Base-by-base conservation (phyloP, 1,140 invertebrate species). In the Parasteatoda tepidariorum region DNA sequence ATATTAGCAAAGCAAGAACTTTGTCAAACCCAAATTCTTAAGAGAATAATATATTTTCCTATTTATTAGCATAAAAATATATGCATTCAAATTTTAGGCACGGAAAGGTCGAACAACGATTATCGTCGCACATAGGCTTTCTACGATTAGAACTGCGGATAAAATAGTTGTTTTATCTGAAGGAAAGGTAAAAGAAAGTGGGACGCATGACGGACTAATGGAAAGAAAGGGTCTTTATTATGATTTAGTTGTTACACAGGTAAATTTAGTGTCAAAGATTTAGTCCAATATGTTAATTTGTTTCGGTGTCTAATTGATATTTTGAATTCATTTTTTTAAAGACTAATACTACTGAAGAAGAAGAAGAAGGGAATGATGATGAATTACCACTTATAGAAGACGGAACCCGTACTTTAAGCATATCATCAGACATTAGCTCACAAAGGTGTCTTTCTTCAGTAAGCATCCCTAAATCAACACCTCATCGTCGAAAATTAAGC, bases 121-220 rank as follows among this genome's bases (percentile, higher is more conserved):
- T 38, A 95, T 98, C 54, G 94, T 98, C 33, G 97, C 97, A 2
- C 97, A 98, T 83, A 86, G 90, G 22, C 89, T 98, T 22, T 98
- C 96, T 0, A 99, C 97, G 0, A 93, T 99, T 84, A 95, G 97
- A 85, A 94, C 98, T 88, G 95, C 95, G 0, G 95, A 98, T 90
- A 94, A 96, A 89, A 98, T 98, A 85, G 89, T 97, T 2, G 96
- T 98, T 0, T 89, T 98, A 3, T 93, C 94, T 87, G 94, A 97
- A 0, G 97, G 97, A 11, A 92, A 93, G 88, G 96, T 98, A 85
- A 92, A 95, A 22, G 97, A 98, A 89, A 91, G 94, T 38, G 97
- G 97, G 89, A 94, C 91, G 66, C 96, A 97, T 88, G 94, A 96
- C 61, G 92, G 95, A 84, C 89, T 97, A 7, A 83, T 86, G 85